A percentile compares a stretch with the other conserved stretches of the same genome.
Conservation (phyloP, 2,888 invertebrate genomes). For the Acronicta alni region DNA sequence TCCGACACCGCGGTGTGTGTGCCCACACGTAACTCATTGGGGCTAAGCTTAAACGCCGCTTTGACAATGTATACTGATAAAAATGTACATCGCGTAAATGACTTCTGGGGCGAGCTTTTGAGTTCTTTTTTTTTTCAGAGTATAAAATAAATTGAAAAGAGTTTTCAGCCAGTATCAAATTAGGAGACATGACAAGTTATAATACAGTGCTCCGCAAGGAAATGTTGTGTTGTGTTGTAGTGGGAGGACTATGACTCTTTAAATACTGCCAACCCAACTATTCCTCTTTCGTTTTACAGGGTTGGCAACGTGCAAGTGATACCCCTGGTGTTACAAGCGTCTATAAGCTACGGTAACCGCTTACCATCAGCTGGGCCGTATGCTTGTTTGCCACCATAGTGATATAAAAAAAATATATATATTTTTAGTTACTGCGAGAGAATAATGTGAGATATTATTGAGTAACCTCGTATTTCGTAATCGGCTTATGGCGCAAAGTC, state of each 20-base stretch:
- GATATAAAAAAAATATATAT: too few relatives aligned
- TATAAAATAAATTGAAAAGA: constrained; percentile 38
- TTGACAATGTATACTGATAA: constrained; percentile 48
- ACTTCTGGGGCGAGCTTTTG: constrained; percentile 22
- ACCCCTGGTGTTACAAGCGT: too few relatives aligned
- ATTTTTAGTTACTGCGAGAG: constrained; percentile 9
- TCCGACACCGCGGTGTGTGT: constrained; percentile 44
- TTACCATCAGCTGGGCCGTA: too few relatives aligned
- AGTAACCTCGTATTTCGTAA: constrained; percentile 31
- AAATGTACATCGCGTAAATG: constrained; percentile 42
- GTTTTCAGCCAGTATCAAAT: constrained; percentile 15
- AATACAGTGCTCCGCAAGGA: constrained; percentile 4
- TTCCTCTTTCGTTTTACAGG: too few relatives aligned
- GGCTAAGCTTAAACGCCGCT: constrained; percentile 48
- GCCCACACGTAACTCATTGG: constrained; percentile 48
- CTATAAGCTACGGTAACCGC: too few relatives aligned
- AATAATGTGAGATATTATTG: constrained; percentile 34
- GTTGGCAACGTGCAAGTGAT: too few relatives aligned
- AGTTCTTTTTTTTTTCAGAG: too few relatives aligned
- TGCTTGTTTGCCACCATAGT: too few relatives aligned
- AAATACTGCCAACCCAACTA: too few relatives aligned
- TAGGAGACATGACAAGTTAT: constrained; percentile 12
- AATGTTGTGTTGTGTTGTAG: too few relatives aligned
- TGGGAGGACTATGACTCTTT: too few relatives aligned
- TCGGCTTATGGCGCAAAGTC: constrained; percentile 45